These are phyloP conservation scores for Argentina silus DNA, from an alignment of 2,797 vertebrate genomes.

Conservation along the genomic window DNA sequence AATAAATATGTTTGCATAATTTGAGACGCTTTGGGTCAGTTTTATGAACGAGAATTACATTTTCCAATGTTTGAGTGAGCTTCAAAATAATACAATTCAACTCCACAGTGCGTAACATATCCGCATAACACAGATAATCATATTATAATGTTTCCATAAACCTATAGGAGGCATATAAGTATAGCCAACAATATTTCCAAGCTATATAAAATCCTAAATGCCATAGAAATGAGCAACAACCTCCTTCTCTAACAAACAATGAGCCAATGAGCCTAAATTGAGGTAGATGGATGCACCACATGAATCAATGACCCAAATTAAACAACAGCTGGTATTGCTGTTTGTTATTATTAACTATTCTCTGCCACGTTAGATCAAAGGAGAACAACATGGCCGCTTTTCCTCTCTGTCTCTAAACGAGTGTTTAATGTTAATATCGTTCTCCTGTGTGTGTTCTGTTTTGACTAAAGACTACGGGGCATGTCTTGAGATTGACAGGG, in stretches of 20 bases:
- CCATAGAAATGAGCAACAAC: not conserved
- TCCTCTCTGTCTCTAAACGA: slow-evolving; percentile 21
- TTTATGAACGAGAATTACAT: not conserved
- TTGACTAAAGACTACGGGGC: not conserved
- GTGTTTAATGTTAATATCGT: slow-evolving; percentile 21
- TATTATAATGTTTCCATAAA: not conserved
- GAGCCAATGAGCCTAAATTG: no score
- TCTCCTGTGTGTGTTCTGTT: not conserved
- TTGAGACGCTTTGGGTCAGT: not conserved
- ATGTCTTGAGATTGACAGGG: not conserved
- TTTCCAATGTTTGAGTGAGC: not conserved
- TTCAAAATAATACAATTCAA: not conserved
- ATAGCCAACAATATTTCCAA: not conserved
- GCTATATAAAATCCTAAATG: not conserved
- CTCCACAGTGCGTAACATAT: not conserved
- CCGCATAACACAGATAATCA: not conserved
- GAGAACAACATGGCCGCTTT: slow-evolving; percentile 13
- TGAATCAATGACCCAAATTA: no score
- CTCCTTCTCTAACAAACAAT: not conserved
- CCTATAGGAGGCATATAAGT: no score
- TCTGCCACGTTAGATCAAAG: slow-evolving; percentile 26
- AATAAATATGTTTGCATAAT: slow-evolving; percentile 5
- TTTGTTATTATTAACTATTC: slow-evolving; percentile 24
- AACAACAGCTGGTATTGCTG: not conserved
- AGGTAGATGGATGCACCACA: no score